Evolutionary conservation across 2,113 vertebrate species (phyloP), one percentile per base, ranked within the genome.

Genomic region (Odobenus rosmarus): DNA sequence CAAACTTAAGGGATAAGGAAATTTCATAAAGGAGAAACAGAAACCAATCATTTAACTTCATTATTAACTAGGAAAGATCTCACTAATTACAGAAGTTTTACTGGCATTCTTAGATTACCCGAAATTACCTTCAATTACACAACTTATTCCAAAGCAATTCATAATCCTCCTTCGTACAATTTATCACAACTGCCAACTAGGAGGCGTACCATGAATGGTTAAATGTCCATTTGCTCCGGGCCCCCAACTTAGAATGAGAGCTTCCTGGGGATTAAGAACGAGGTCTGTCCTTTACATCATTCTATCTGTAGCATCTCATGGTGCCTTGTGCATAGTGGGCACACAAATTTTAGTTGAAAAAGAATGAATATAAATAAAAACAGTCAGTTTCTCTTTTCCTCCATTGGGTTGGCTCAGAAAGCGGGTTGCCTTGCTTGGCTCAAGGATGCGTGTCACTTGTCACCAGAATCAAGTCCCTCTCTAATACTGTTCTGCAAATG

Each of bases 1-100:
- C 31, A 64, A 82, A 90, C 26, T 49, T 42, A 31, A 76, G 4
- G 13, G 42, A 14, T 33, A 59, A 62, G n/a, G 6, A 69, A 24
- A 79, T 91, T 26, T 77, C 82, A 88, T 33, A 91, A 59, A 62
- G 31, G 21, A 33, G 31, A 88, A 95, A 57, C n/a, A 95, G 49
- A 74, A 77, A 33, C 53, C 59, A 36, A 12, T 90, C 28, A 49
- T 62, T 33, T 61, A 69, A 53, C 12, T 26, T 79, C 23, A 49
- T n/a, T 39, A 93, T 39, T 33, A 84, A 62, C 53, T 42, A 84
- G 16, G 57, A 80, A 94, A 39, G 77, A 33, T 42, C 39, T 36
- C 85, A 64, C 26, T 46, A 42, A 76, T 49, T 88, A 16, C 62
- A 90, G 28, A 26, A 51, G 46, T n/a, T 72, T 61, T 88, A 69